Conservation (phyloP, 2,888 invertebrate species). For the Drosophila stalkeri region DNA sequence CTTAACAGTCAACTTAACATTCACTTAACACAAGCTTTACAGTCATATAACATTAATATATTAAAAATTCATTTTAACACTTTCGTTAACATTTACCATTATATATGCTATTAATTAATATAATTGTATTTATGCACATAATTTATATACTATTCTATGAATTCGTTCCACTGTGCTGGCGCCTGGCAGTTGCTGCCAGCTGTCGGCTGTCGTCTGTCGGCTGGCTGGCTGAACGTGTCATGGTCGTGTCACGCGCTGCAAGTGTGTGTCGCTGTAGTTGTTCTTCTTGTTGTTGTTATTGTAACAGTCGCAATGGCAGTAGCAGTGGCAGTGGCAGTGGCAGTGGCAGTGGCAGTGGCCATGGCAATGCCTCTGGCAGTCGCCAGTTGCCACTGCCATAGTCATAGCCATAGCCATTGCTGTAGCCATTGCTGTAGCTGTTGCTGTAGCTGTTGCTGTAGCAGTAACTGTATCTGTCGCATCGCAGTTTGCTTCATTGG, state of each 20-base stretch:
- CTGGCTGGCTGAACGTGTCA: constrained; percentile 38
- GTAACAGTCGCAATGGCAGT: not conserved
- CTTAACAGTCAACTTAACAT: not conserved
- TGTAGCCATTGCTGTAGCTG: not conserved
- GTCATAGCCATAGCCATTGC: not conserved
- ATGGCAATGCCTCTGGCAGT: constrained; percentile 10
- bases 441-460: not conserved
- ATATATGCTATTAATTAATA: not conserved
- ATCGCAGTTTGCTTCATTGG: constrained; percentile 72
- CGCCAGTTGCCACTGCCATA: constrained; percentile 9
- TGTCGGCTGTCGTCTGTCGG: constrained; percentile 9
- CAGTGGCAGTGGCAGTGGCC: constrained; percentile 6
- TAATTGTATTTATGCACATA: not conserved
- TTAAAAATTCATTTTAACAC: not conserved
- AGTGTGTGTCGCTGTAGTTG: constrained; percentile 12
- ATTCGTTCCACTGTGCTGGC: constrained; percentile 25
- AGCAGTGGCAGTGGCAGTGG: not conserved
- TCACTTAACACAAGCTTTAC: too few relatives aligned
- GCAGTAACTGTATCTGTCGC: constrained; percentile 48
- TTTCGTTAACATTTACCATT: too few relatives aligned
- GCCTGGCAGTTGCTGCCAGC: constrained; percentile 13
- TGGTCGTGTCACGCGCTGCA: constrained; percentile 60
- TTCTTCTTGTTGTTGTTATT: not conserved
- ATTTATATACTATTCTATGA: not conserved
- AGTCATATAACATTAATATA: not conserved